Conservation (phyloP, 1,140 invertebrate genomes). For the Andrena cerasifolii region DNA sequence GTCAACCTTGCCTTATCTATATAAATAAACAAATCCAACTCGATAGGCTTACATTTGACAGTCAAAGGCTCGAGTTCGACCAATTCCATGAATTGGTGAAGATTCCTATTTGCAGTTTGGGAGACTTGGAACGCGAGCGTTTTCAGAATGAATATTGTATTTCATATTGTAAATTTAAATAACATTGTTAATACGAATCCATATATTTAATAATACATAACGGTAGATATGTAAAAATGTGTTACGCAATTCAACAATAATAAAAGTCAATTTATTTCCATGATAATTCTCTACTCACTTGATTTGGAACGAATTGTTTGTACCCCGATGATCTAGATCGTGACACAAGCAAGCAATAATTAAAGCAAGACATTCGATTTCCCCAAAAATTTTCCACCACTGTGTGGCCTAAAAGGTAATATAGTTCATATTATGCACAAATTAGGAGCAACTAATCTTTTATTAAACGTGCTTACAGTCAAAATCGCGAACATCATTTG, state of each 20-base stretch:
- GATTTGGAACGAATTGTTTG: slow-evolving; percentile 99
- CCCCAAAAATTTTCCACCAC: slow-evolving; percentile 95
- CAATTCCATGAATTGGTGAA: too few species aligned
- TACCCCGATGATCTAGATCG: slow-evolving; percentile 97
- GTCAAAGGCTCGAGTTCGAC: too few species aligned
- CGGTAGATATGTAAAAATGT: too few species aligned
- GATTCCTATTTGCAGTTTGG: too few species aligned
- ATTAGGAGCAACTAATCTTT: not conserved
- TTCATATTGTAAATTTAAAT: not conserved
- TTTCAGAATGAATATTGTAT: too few species aligned
- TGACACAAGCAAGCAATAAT: slow-evolving; percentile 98
- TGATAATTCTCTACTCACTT: slow-evolving; percentile 85
- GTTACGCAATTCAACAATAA: not conserved
- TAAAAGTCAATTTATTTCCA: not conserved
- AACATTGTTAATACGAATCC: too few species aligned
- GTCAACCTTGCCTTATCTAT: too few species aligned
- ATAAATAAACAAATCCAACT: too few species aligned
- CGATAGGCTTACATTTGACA: too few species aligned
- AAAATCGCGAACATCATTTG: slow-evolving; percentile 98
- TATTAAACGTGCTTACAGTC: slow-evolving; percentile 85
- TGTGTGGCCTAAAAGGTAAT: slow-evolving; percentile 88
- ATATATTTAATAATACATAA: too few species aligned
- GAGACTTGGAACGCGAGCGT: too few species aligned
- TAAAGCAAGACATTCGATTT: slow-evolving; percentile 95
- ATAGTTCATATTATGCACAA: not conserved